Base-by-base conservation (phyloP, 2,888 invertebrate species). In the Lepeophtheirus nordmannii region DNA sequence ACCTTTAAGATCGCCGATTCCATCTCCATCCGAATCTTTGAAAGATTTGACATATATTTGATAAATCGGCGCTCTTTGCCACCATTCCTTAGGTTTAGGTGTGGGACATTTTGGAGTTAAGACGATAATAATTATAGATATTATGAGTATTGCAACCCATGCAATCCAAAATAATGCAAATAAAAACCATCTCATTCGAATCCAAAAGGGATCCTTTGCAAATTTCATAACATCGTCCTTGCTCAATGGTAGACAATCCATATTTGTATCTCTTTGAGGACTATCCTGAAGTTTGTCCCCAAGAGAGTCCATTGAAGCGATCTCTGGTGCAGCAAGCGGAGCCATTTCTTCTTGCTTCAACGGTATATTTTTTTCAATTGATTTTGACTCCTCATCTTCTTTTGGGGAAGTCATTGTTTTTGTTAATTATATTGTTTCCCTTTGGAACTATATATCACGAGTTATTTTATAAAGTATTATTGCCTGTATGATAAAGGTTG, bases 161-260 rank as follows among this genome's bases (percentile, higher is more conserved):
- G 90, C 77, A 23, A 87, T 74, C 94, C 97, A 96, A 78, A 98
- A 98, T 10, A 85, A 74, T 62, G 88, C 80, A 76, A 97, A 96
- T 72, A 97, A 82, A 71, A 85, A 80, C 87, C 90, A 89, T 72
- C 98, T 84, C 68, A 96, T 78, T 67, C 86, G 84, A 70, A 93
- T 84, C 97, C 97, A 98, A 77, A 93, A 94, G 46, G 97, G 97
- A 77, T 97, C 96, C 72, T 91, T 89, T 0, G 92, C 91, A 76
- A 88, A 98, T 76, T 89, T 87, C 85, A 96, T 84, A 69, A 98
- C 78, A 75, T 98, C 97, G 72, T 97, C 96, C 77, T 97, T 98
- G 11, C 68, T 69, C 14, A 70, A 12, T 17, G 62, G 20, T 37
- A 22, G 39, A 20, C 30, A 30, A 30, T 7, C 2, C 7, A 5